These are phyloP conservation scores for Cygnus buccinator DNA, from an alignment of 2,113 vertebrate genomes.

Conservation along the genomic window DNA sequence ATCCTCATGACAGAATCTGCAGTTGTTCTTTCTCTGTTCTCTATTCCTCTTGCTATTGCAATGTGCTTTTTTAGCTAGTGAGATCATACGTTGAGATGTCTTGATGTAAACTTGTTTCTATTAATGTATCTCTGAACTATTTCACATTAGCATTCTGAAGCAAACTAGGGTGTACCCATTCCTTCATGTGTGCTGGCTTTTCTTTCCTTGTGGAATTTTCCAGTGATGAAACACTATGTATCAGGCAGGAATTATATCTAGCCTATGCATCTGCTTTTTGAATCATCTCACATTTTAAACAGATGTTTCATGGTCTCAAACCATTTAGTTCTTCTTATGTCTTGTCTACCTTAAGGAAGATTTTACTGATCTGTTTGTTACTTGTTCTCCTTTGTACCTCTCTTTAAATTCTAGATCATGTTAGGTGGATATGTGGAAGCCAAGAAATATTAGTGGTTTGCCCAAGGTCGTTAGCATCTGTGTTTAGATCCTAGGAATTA, in stretches of 20 bases:
- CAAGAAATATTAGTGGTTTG: neutral
- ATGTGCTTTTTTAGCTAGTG: neutral
- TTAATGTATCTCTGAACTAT: neutral
- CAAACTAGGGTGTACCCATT: neutral
- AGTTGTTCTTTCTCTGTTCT: neutral
- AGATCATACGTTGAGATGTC: slow-evolving; percentile 15
- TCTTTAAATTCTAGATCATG: neutral
- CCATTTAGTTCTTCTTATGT: neutral
- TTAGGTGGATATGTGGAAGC: neutral
- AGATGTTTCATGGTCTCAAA: neutral
- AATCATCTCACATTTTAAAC: neutral
- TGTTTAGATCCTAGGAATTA: neutral
- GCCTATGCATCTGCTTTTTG: neutral
- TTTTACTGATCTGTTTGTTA: neutral
- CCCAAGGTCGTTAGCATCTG: neutral
- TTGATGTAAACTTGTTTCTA: neutral
- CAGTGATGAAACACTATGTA: neutral
- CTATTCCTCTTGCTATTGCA: neutral
- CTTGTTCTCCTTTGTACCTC: neutral
- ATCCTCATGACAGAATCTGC: neutral
- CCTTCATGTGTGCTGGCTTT: neutral
- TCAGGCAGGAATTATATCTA: neutral
- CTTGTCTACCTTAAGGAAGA: neutral
- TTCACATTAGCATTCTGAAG: neutral
- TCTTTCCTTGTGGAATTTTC: slow-evolving; percentile 25